These are phyloP conservation scores for Pilophorus perplexus DNA, from an alignment of 2,888 invertebrate genomes.

Conservation along the genomic window DNA sequence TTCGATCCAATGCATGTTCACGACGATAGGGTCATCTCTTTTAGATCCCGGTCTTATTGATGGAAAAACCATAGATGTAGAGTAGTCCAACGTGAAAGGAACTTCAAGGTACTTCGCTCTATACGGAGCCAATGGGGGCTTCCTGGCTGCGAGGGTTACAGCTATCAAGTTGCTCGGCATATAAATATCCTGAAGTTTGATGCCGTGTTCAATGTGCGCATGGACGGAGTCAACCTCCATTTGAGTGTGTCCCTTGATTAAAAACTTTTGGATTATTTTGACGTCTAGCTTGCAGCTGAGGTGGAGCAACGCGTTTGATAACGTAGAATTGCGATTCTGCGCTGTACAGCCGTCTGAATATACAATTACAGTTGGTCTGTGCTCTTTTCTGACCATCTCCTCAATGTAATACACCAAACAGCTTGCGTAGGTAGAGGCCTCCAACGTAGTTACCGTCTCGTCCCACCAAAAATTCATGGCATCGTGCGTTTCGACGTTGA, in stretches of 20 bases:
- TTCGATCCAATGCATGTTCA: conserved; percentile 27
- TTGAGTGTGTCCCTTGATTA: conserved; percentile 35
- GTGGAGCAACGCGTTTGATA: conserved; percentile 28
- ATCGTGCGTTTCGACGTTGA: neutral
- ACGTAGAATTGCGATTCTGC: conserved; percentile 27
- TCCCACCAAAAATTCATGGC: neutral
- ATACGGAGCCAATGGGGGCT: neutral
- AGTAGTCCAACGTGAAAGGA: conserved; percentile 24
- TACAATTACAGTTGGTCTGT: conserved; percentile 4
- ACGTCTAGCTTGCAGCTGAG: conserved; percentile 4
- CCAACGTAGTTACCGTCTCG: no score
- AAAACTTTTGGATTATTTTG: conserved; percentile 25
- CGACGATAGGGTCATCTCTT: conserved; percentile 36
- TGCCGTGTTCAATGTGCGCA: neutral
- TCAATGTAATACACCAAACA: neutral
- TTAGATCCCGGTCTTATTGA: conserved; percentile 41
- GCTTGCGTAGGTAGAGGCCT: neutral
- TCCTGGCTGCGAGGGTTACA: neutral
- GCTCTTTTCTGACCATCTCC: neutral
- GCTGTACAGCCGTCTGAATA: conserved; percentile 28
- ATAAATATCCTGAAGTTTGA: conserved; percentile 4
- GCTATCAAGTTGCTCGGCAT: conserved; percentile 2
- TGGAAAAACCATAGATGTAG: conserved; percentile 31
- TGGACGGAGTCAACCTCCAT: conserved; percentile 35
- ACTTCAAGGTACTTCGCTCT: conserved; percentile 1